phyloP scores from a whole-genome alignment of 2,113 vertebrate genomes.

The Podilymbus podiceps region DNA sequence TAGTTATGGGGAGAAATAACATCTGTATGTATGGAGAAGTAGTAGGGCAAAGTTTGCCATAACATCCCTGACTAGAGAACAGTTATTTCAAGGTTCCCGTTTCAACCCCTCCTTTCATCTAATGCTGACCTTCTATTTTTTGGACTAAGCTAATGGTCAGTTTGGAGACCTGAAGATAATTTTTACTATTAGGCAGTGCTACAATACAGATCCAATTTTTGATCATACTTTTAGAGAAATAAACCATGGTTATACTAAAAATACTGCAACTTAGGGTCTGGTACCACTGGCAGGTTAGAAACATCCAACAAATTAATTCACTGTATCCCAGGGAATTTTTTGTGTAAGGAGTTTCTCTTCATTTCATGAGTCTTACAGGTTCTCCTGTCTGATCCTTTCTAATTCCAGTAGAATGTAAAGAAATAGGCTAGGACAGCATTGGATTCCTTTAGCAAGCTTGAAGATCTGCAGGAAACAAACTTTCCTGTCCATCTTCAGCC shows the following conservation, averaged over 20 bases:
- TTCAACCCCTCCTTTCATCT: not conserved
- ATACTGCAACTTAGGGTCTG: not conserved
- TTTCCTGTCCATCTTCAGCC: not conserved
- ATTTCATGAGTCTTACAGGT: not conserved
- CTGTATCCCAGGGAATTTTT: not conserved
- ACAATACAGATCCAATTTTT: not conserved
- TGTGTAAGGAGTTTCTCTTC: not conserved
- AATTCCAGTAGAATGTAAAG: not conserved
- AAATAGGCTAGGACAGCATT: not conserved
- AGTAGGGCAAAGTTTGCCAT: not conserved
- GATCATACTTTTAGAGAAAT: not conserved
- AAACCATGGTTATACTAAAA: not conserved
- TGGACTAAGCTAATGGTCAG: not conserved
- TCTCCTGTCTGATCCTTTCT: not conserved
- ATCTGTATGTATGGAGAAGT: not conserved
- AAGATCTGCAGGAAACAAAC: not conserved
- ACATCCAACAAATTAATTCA: not conserved
- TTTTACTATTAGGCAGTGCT: not conserved
- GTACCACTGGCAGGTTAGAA: not conserved
- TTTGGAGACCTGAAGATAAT: not conserved
- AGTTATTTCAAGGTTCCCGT: not conserved
- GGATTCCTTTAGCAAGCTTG: not conserved
- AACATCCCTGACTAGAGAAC: not conserved
- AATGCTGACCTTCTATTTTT: not conserved
- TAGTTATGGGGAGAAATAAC: not conserved